Conservation (phyloP, 2,888 invertebrate genomes). For the Crioceris asparagi region DNA sequence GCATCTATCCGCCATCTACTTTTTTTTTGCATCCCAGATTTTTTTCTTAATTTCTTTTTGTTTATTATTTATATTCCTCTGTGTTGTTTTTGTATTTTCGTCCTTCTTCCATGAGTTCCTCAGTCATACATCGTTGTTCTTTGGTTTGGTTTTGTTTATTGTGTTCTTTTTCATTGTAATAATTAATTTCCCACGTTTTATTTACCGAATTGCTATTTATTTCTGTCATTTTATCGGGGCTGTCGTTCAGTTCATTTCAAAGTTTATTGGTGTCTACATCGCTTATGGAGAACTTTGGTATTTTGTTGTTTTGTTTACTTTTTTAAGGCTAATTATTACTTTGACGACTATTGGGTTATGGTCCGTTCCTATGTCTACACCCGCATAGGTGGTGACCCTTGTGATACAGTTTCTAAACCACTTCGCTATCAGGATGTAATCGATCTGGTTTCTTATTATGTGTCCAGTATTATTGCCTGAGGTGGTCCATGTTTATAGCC, state of each 20-base stretch:
- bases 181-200: background rate
- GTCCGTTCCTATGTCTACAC: background rate
- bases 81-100: background rate
- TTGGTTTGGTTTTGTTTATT: background rate
- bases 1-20: slow-evolving; percentile 1
- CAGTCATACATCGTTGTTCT: too few species aligned
- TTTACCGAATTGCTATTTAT: background rate
- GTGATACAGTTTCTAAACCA: background rate
- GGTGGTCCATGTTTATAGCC: slow-evolving; percentile 4
- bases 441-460: slow-evolving; percentile 5
- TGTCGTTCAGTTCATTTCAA: background rate
- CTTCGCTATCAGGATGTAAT: background rate
- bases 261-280: background rate
- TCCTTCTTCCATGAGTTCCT: background rate
- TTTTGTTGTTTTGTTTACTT: background rate
- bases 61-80: background rate
- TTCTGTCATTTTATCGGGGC: background rate
- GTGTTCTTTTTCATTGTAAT: background rate
- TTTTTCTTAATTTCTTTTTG: background rate
- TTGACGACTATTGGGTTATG: background rate
- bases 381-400: background rate
- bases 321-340: background rate
- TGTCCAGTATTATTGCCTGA: background rate
- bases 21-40: background rate
- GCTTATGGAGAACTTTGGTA: background rate